Conservation (phyloP, 53 echinoderm and acorn worm genomes). For the Hippasteria phrygiana region DNA sequence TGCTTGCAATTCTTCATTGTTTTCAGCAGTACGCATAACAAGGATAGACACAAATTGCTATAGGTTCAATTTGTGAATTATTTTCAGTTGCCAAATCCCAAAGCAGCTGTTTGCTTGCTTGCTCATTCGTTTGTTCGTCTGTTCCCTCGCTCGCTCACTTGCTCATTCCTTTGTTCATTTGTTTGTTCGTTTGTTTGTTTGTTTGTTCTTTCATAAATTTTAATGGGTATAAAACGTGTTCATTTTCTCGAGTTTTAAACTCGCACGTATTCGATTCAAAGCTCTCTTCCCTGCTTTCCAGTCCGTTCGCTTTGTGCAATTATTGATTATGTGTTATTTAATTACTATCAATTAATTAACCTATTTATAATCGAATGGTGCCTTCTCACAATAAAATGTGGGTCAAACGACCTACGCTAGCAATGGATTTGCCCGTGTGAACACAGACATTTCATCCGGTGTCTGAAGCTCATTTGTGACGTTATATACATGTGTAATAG, state of each 20-base stretch:
- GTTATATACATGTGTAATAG: neutral
- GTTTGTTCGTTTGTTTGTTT: neutral
- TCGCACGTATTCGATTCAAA: neutral
- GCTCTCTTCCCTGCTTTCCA: neutral
- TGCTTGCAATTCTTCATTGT: too few species aligned
- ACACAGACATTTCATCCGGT: neutral
- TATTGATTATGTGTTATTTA: neutral
- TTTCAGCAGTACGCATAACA: too few species aligned
- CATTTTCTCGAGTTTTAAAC: neutral
- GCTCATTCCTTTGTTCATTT: neutral
- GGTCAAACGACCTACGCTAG: neutral
- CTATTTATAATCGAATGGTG: slow-evolving; percentile 19
- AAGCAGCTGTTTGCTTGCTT: slow-evolving; percentile 3
- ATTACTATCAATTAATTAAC: neutral
- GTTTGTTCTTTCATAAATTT: neutral
- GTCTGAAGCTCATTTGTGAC: neutral
- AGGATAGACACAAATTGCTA: too few species aligned
- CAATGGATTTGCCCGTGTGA: too few species aligned
- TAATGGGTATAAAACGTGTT: neutral
- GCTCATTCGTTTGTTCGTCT: neutral
- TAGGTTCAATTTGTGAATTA: neutral
- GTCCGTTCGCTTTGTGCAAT: slow-evolving; percentile 2
- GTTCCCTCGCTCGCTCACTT: neutral
- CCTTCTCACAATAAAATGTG: neutral
- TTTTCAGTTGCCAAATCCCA: neutral